Conservation (phyloP, 2,113 vertebrate genomes). For the Pelecanoides urinatrix region DNA sequence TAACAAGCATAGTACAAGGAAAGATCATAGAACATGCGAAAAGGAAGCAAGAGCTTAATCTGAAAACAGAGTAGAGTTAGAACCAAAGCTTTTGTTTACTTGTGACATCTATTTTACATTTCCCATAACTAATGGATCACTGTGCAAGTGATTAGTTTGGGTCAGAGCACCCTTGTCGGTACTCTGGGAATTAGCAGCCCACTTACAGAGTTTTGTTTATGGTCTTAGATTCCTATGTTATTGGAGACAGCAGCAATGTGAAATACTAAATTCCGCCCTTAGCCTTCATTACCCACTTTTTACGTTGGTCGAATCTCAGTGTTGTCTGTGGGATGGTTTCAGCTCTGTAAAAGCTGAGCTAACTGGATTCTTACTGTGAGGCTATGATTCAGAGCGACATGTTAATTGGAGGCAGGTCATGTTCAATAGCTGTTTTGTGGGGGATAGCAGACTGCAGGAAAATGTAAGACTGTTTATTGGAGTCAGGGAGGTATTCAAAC, state of each 20-base stretch:
- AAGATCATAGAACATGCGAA: not conserved
- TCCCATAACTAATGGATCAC: not conserved
- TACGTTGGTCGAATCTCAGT: not conserved
- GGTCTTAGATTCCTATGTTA: not conserved
- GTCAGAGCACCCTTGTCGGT: not conserved
- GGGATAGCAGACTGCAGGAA: not conserved
- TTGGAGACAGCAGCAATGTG: not conserved
- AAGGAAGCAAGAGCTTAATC: not conserved
- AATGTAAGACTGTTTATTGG: not conserved
- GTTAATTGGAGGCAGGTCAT: constrained; percentile 26
- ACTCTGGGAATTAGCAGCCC: not conserved
- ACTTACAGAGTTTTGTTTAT: not conserved
- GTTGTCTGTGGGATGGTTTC: not conserved
- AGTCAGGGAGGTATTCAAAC: not conserved
- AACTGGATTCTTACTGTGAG: not conserved
- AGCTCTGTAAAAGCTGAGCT: not conserved
- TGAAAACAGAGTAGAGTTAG: not conserved
- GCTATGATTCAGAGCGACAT: not conserved
- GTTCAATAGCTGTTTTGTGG: constrained; percentile 25
- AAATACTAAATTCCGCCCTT: constrained; percentile 1
- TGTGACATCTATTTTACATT: not conserved
- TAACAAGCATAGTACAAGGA: not conserved
- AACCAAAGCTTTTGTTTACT: not conserved
- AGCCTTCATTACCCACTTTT: constrained; percentile 6
- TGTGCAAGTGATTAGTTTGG: not conserved